These are phyloP conservation scores for Monarcha castaneiventris DNA, from an alignment of 2,113 vertebrate species.

Conservation along the genomic window DNA sequence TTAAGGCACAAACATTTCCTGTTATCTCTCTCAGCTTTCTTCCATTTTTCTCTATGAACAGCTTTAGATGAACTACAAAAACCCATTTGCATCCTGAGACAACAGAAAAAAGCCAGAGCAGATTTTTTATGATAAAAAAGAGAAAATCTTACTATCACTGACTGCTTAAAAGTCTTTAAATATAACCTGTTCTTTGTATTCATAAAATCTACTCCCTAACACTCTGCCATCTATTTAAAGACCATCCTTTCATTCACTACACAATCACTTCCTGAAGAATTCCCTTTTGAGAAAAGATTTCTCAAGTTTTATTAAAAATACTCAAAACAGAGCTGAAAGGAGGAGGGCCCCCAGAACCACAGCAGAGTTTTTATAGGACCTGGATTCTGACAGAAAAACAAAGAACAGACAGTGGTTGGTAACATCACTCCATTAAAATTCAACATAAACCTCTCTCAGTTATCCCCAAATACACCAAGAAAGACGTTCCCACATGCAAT, in stretches of 20 bases:
- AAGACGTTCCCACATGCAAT: neutral
- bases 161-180: neutral
- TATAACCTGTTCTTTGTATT: neutral
- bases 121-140: neutral
- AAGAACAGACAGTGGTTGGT: neutral
- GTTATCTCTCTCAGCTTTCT: neutral
- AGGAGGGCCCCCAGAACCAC: neutral
- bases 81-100: neutral
- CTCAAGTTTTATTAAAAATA: neutral
- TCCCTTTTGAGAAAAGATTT: neutral
- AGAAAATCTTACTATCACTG: neutral
- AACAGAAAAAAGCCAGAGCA: neutral
- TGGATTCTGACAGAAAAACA: neutral
- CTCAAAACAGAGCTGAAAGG: neutral
- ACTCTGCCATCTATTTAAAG: neutral
- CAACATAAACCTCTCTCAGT: neutral
- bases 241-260: neutral
- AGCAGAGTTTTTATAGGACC: neutral
- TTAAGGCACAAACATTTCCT: neutral
- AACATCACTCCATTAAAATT: neutral
- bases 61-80: neutral
- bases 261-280: neutral
- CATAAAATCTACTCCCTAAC: neutral
- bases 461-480: neutral
- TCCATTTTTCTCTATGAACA: neutral